Conservation (phyloP, 1,140 invertebrate species). For the Hypothenemus hampei region DNA sequence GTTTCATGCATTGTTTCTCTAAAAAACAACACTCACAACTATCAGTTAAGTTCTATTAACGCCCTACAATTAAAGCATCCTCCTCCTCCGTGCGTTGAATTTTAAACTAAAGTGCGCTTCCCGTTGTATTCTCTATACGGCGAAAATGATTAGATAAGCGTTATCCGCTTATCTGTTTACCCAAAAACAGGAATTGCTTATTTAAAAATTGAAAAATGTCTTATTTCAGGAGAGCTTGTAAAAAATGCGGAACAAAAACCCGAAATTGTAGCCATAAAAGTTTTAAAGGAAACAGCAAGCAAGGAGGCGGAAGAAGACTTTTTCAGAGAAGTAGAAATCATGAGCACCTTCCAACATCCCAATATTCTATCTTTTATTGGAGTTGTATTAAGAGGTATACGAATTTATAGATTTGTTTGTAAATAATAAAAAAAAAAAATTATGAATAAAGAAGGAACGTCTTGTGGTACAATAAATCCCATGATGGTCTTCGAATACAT, state of each 20-base stretch:
- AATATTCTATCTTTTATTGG: constrained; percentile 84
- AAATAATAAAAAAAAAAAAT: too few relatives aligned
- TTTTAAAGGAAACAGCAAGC: constrained; percentile 75
- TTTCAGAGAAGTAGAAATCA: constrained; percentile 83
- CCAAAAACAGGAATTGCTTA: not conserved
- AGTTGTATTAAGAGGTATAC: constrained; percentile 67
- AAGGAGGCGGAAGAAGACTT: constrained; percentile 81
- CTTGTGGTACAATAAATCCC: constrained; percentile 53
- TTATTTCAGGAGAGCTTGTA: constrained; percentile 53
- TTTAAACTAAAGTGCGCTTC: not conserved
- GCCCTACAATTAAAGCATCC: not conserved
- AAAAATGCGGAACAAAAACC: constrained; percentile 46
- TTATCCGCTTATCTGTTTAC: too few relatives aligned
- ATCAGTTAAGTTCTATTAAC: too few relatives aligned
- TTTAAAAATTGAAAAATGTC: not conserved
- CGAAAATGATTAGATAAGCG: constrained; percentile 1
- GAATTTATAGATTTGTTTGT: constrained; percentile 7
- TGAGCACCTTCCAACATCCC: constrained; percentile 80
- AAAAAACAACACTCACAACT: too few relatives aligned
- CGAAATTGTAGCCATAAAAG: constrained; percentile 75
- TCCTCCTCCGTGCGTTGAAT: not conserved
- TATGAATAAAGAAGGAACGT: constrained; percentile 58
- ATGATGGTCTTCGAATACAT: constrained; percentile 95
- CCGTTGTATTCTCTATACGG: not conserved
- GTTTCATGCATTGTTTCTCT: too few relatives aligned